Evolutionary conservation across 1,140 invertebrate genomes (phyloP).

Genomic region (Macrostomum lignano): DNA sequence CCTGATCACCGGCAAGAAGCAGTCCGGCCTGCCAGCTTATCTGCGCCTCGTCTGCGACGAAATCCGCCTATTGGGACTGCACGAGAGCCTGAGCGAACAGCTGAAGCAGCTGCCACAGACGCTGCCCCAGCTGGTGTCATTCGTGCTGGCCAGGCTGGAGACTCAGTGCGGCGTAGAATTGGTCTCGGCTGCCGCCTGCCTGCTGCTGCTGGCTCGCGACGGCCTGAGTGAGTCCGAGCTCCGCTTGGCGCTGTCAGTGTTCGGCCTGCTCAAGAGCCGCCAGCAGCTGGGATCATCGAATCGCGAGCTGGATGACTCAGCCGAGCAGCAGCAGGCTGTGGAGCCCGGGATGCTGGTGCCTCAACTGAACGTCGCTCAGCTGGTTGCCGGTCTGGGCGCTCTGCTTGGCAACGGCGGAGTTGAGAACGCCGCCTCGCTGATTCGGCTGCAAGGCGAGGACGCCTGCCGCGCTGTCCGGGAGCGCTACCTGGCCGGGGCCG

Average conservation of each 20-base stretch:
- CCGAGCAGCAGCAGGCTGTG: too few species aligned
- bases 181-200: conserved; percentile 12
- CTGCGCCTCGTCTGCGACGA: too few species aligned
- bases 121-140: conserved; percentile 16
- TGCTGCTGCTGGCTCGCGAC: conserved; percentile 16
- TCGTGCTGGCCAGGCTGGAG: conserved; percentile 16
- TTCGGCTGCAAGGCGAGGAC: conserved; percentile 11
- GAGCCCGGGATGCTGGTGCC: neutral
- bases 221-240: too few species aligned
- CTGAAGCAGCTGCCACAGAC: conserved; percentile 20
- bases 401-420: neutral
- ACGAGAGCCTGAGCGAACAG: conserved; percentile 16
- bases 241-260: too few species aligned
- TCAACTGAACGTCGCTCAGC: neutral
- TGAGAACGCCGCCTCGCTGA: neutral
- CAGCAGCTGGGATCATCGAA: too few species aligned
- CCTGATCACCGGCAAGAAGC: too few species aligned
- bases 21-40: too few species aligned
- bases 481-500: conserved; percentile 12
- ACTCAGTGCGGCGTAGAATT: conserved; percentile 14
- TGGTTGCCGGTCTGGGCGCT: neutral
- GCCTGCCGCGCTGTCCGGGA: conserved; percentile 12
- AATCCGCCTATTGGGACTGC: too few species aligned
- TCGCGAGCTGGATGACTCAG: conserved; percentile 9
- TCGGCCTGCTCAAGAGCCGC: too few species aligned